Percentiles rank a stretch among this genome's conserved stretches.
These are phyloP conservation scores for Stylophora pistillata DNA, from an alignment of 64 coral and sea anemone species.

Conservation along the genomic window DNA sequence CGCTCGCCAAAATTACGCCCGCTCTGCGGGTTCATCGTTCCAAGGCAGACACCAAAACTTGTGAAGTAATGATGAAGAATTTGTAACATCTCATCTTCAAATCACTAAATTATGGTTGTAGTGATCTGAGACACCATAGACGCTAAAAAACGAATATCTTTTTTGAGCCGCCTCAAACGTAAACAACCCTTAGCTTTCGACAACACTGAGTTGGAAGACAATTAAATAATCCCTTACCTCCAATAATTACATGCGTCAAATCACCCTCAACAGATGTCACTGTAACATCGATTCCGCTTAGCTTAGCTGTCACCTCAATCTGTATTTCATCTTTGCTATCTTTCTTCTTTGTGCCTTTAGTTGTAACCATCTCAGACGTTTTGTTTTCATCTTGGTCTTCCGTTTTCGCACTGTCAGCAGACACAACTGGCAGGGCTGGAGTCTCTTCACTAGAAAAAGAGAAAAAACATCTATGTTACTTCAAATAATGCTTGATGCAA, in stretches of 20 bases:
- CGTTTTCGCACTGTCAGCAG: neutral
- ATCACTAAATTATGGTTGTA: no score
- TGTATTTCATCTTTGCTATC: conserved; percentile 48
- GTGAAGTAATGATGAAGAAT: no score
- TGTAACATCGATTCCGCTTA: conserved; percentile 78
- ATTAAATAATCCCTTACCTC: conserved; percentile 45
- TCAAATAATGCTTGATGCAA: neutral
- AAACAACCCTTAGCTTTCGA: no score
- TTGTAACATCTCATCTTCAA: no score
- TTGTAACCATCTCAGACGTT: neutral
- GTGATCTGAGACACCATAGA: no score
- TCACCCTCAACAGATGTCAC: conserved; percentile 81
- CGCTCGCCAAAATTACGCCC: no score
- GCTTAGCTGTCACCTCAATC: conserved; percentile 77
- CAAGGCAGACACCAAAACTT: no score
- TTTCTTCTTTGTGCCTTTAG: conserved; percentile 51
- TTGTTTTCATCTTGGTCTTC: neutral
- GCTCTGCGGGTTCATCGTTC: no score
- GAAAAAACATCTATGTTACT: neutral
- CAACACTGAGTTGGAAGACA: neutral
- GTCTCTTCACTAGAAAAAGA: conserved; percentile 25
- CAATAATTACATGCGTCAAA: conserved; percentile 71
- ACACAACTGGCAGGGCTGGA: neutral
- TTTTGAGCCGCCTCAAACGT: no score
- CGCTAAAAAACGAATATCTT: no score